These are phyloP conservation scores for Drosophila littoralis DNA, from an alignment of 1,140 invertebrate species.

Conservation along the genomic window DNA sequence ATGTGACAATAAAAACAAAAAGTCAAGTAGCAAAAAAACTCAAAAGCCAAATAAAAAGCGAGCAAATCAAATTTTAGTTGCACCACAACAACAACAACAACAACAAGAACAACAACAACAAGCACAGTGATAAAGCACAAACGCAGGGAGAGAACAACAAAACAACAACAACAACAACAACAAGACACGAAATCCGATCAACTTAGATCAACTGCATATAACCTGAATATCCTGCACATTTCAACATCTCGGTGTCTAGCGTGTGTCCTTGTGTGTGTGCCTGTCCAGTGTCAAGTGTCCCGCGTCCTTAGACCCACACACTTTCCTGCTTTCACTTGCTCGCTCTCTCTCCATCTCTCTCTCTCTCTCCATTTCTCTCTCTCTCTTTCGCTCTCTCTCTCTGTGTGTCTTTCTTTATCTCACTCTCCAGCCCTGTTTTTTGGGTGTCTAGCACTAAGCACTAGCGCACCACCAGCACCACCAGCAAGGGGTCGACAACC, in stretches of 20 bases:
- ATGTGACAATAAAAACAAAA: conserved; percentile 76
- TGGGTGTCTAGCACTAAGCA: conserved; percentile 49
- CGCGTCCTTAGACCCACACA: conserved; percentile 18
- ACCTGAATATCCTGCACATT: conserved; percentile 40
- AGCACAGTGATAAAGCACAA: conserved; percentile 28
- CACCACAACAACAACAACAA: conserved; percentile 37
- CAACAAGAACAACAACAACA: conserved; percentile 14
- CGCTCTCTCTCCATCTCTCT: conserved; percentile 2
- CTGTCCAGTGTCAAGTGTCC: conserved; percentile 7
- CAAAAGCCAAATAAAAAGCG: conserved; percentile 15
- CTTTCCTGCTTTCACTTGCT: conserved; percentile 4
- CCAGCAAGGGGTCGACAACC: conserved; percentile 19
- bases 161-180: conserved; percentile 27
- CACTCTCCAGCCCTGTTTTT: conserved; percentile 25
- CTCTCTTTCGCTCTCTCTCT: conserved; percentile 16
- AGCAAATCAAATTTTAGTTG: conserved; percentile 32
- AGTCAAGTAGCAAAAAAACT: conserved; percentile 19
- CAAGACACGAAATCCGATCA: conserved; percentile 3
- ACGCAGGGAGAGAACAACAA: conserved; percentile 12
- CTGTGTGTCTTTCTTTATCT: conserved; percentile 21
- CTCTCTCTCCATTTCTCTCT: conserved; percentile 7
- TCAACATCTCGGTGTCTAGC: conserved; percentile 34
- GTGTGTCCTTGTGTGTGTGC: conserved; percentile 27
- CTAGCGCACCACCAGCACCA: conserved; percentile 31
- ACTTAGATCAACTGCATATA: conserved; percentile 28